These are phyloP conservation scores for Geophilus truncorum DNA, from an alignment of 2,888 invertebrate species.

Conservation along the genomic window DNA sequence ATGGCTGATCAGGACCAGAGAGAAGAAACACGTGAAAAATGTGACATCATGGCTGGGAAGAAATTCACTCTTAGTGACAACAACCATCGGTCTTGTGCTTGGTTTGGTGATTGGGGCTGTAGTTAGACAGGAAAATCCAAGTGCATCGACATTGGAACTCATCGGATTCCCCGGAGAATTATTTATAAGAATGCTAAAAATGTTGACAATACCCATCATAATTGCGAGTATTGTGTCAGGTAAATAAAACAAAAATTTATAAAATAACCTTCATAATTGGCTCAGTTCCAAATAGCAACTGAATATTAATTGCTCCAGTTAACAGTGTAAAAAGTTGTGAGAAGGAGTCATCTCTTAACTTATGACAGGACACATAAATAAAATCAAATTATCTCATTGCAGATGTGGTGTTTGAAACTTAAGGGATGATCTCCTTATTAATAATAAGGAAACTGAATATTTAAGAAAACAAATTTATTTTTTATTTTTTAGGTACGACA, in stretches of 20 bases:
- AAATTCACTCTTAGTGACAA: background rate
- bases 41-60: background rate
- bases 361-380: background rate
- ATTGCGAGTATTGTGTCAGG: slow-evolving; percentile 28
- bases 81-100: background rate
- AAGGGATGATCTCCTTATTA: background rate
- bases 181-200: background rate
- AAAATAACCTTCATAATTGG: background rate
- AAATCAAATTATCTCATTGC: background rate
- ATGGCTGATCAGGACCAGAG: background rate
- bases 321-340: background rate
- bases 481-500: slow-evolving; percentile 61
- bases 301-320: background rate
- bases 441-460: too few species aligned
- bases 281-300: background rate
- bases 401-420: background rate
- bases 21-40: background rate
- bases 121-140: background rate
- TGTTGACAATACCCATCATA: slow-evolving; percentile 4
- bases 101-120: background rate
- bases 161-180: slow-evolving; percentile 29
- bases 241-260: background rate
- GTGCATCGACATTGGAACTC: background rate
- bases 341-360: background rate
- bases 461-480: too few species aligned